Evolutionary conservation across 2,113 vertebrate species (phyloP), one percentile per base, ranked within the genome.

Genomic region (Microcebus griseorufus): DNA sequence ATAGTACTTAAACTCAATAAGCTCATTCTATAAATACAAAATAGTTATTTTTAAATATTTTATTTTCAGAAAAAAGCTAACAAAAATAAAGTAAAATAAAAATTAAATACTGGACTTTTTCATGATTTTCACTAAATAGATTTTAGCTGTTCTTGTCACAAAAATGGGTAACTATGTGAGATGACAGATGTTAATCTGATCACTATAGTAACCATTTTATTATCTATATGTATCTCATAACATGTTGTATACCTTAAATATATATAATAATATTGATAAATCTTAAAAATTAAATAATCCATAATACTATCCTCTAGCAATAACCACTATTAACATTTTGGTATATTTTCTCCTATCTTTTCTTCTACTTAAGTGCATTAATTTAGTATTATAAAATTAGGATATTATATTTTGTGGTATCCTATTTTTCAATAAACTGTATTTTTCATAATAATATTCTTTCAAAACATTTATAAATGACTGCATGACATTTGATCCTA

Each of bases 391-490:
- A 42, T 75, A 95, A 85, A 89, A 70, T 9, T 75, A 18, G 53
- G 37, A 42, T 51, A 39, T 62, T 72, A 58, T 27, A 91, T 85
- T 90, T 94, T 96, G 4, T 89, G 88, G 22, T 37, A 93, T 78
- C 37, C 17, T 94, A 48, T 58, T 78, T 94, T 85, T 81, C n/a
- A 92, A 87, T 11, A 93, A 90, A 83, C 51, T 67, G 14, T 67
- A 94, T 82, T 93, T 65, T 75, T 92, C 12, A 29, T 69, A 37
- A 93, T 22, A 88, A 73, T 64, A 88, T 69, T 92, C 42, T 94
- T 92, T 96, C 81, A 73, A 85, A 97, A 78, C n/a, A 32, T 65
- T 89, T 93, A 86, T 42, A 89, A 94, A 60, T 93, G 69, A 42
- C 29, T 91, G 13, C 34, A 70, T 64, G 23, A 55, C n/a, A 96